Conservation (phyloP, 92 coral and sea anemone genomes). For the Heliopora coerulea region DNA sequence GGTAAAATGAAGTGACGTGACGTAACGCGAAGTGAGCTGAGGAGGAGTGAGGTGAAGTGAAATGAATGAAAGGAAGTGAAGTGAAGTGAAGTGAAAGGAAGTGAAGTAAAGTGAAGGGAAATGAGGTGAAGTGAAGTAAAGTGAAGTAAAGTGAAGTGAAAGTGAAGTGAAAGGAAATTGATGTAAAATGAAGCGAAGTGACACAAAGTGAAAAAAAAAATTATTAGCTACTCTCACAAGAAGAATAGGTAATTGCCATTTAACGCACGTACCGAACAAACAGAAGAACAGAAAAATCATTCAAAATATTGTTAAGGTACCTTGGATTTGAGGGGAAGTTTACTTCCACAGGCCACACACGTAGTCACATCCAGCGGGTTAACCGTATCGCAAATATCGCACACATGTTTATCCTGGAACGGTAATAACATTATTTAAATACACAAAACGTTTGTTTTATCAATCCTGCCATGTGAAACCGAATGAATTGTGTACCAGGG, state of each 20-base stretch:
- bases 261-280: too few relatives aligned
- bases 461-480: background rate
- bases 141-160: too few relatives aligned
- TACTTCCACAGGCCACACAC: slow-evolving; percentile 89
- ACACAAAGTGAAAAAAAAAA: too few relatives aligned
- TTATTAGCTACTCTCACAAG: too few relatives aligned
- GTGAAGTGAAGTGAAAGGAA: background rate
- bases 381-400: slow-evolving; percentile 86
- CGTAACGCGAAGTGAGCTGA: background rate
- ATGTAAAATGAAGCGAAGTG: too few relatives aligned
- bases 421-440: too few relatives aligned
- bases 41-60: background rate
- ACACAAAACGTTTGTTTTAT: background rate
- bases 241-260: too few relatives aligned
- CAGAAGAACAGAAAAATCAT: too few relatives aligned
- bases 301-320: background rate
- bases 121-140: too few relatives aligned
- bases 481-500: background rate
- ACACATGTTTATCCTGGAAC: slow-evolving; percentile 75
- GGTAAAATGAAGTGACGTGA: background rate
- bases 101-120: too few relatives aligned
- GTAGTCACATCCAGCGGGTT: slow-evolving; percentile 84
- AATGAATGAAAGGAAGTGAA: background rate
- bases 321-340: slow-evolving; percentile 79
- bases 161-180: too few relatives aligned